Conservation (phyloP, 2,797 vertebrate genomes). For the Otolemur crassicaudatus region DNA sequence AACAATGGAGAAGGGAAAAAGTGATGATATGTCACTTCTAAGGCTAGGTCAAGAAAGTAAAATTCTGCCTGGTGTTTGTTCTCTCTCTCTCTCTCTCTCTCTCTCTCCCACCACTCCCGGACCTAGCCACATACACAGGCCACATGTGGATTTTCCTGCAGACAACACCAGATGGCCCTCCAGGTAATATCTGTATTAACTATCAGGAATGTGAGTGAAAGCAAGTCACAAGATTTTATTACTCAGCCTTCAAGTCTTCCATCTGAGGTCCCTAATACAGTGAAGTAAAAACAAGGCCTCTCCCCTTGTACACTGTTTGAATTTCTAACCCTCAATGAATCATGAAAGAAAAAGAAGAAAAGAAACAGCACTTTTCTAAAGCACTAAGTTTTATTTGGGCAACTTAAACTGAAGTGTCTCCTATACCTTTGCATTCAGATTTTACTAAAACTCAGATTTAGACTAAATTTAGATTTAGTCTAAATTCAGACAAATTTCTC, state of each 20-base stretch:
- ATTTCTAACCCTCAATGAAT: not conserved
- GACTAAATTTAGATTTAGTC: too few relatives aligned
- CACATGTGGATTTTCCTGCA: not conserved
- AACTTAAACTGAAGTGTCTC: not conserved
- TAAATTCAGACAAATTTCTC: not conserved
- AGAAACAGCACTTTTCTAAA: not conserved
- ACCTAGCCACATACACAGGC: not conserved
- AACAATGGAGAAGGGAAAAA: not conserved
- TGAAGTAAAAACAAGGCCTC: not conserved
- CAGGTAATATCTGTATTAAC: not conserved
- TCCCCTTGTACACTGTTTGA: not conserved
- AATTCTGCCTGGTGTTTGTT: not conserved
- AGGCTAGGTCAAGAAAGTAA: not conserved
- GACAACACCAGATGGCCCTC: not conserved
- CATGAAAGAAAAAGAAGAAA: not conserved
- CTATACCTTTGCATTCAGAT: not conserved
- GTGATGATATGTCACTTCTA: not conserved
- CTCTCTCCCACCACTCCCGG: rapidly evolving
- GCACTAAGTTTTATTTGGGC: not conserved
- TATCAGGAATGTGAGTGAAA: not conserved
- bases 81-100: not conserved
- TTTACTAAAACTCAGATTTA: not conserved
- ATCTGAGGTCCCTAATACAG: not conserved
- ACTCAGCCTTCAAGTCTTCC: not conserved
- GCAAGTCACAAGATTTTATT: not conserved